Evolutionary conservation across 1,140 invertebrate genomes (phyloP).

Genomic region (Cydia amplana): DNA sequence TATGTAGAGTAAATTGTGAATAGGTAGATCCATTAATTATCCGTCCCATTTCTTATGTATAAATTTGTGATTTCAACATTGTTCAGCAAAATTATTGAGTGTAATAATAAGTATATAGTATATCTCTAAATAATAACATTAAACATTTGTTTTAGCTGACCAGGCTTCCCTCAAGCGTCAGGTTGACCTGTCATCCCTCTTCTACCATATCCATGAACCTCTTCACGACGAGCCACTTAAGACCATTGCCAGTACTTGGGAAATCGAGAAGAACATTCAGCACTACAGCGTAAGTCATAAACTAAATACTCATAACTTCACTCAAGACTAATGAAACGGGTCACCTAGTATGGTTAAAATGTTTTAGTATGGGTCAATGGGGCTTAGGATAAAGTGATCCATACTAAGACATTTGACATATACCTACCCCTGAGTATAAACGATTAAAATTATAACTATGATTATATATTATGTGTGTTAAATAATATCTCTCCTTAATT

Average conservation of each 20-base stretch:
- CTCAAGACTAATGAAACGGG: no score
- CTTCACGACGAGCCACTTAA: slow-evolving; percentile 75
- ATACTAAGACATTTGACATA: no score
- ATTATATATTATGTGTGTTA: background rate
- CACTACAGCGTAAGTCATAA: slow-evolving; percentile 67
- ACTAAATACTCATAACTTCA: background rate
- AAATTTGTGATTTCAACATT: no score
- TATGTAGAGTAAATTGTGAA: no score
- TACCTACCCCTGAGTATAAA: no score
- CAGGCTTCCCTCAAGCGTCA: slow-evolving; percentile 79
- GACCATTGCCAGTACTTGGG: slow-evolving; percentile 73
- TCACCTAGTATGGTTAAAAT: no score
- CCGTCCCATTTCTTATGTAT: no score
- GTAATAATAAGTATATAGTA: background rate
- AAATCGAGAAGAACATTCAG: slow-evolving; percentile 74
- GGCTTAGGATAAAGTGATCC: no score
- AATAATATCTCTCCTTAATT: slow-evolving; percentile 38
- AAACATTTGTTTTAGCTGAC: slow-evolving; percentile 66
- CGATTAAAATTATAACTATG: no score
- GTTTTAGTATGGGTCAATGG: no score
- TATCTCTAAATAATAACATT: background rate
- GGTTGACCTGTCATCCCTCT: slow-evolving; percentile 76
- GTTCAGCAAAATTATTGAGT: no score
- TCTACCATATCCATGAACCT: slow-evolving; percentile 80
- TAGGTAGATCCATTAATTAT: no score